Evolutionary conservation across 2,113 vertebrate species (phyloP).

Genomic region (human (Homo sapiens)): DNA sequence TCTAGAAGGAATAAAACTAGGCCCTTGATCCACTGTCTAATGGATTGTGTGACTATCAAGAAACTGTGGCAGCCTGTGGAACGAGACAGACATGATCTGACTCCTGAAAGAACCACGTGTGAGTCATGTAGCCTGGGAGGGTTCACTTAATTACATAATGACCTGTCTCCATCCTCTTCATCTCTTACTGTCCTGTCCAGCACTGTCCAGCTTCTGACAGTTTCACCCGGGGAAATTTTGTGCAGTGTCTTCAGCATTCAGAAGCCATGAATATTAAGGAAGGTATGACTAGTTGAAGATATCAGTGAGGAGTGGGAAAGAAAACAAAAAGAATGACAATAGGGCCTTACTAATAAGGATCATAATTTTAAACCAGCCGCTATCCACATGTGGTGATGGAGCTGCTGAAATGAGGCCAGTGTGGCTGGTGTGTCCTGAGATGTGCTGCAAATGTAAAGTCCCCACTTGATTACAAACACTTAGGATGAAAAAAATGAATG

Average conservation of each 20-base stretch:
- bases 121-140: not conserved
- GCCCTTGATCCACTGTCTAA: not conserved
- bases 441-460: not conserved
- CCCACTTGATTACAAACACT: not conserved
- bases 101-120: not conserved
- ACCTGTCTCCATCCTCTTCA: not conserved
- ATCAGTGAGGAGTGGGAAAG: not conserved
- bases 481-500: not conserved
- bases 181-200: too few relatives aligned
- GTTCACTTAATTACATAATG: not conserved
- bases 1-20: not conserved
- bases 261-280: constrained; percentile 63
- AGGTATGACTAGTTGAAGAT: constrained; percentile 26
- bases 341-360: not conserved
- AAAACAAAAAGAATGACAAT: not conserved
- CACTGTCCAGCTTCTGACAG: constrained; percentile 30
- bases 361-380: not conserved
- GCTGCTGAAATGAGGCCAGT: not conserved
- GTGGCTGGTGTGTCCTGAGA: not conserved
- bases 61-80: not conserved
- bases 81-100: not conserved
- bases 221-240: constrained; percentile 49
- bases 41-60: not conserved
- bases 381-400: not conserved
- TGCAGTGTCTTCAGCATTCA: not conserved